phyloP scores from a whole-genome alignment of 2,888 invertebrate species.

The Dynastes maya region DNA sequence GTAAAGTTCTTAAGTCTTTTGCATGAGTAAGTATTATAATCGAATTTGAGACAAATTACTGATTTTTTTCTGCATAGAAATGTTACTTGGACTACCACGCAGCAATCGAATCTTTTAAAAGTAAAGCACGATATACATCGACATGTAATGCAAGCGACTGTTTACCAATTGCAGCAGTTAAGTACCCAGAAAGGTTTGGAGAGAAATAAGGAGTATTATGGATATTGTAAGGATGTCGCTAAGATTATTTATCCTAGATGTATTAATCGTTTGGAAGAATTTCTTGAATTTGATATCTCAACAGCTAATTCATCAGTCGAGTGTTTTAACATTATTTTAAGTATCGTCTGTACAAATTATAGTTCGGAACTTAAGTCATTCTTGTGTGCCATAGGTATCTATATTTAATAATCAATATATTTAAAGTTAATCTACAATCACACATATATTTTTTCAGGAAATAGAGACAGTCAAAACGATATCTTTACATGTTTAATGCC shows the following conservation, averaged over 20 bases:
- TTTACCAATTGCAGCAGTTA: slow-evolving; percentile 68
- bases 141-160: slow-evolving; percentile 72
- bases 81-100: slow-evolving; percentile 73
- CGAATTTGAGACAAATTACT: slow-evolving; percentile 62
- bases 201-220: slow-evolving; percentile 61
- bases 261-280: slow-evolving; percentile 72
- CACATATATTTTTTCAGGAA: slow-evolving; percentile 54
- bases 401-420: not conserved
- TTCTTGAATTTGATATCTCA: slow-evolving; percentile 74
- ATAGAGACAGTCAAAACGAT: slow-evolving; percentile 55
- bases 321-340: slow-evolving; percentile 73
- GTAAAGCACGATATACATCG: slow-evolving; percentile 74
- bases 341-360: slow-evolving; percentile 66
- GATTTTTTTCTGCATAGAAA: slow-evolving; percentile 66
- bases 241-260: slow-evolving; percentile 69
- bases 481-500: slow-evolving; percentile 56
- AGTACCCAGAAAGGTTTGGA: slow-evolving; percentile 66
- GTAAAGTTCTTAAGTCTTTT: slow-evolving; percentile 69
- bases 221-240: slow-evolving; percentile 67
- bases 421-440: not conserved
- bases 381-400: slow-evolving; percentile 69
- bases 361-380: slow-evolving; percentile 68
- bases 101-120: slow-evolving; percentile 72
- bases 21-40: slow-evolving; percentile 67
- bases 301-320: slow-evolving; percentile 75